Percentiles rank a stretch among this genome's conserved stretches.
Evolutionary conservation across 2,113 vertebrate genomes (phyloP).

Genomic region (Ctenomys sociabilis): DNA sequence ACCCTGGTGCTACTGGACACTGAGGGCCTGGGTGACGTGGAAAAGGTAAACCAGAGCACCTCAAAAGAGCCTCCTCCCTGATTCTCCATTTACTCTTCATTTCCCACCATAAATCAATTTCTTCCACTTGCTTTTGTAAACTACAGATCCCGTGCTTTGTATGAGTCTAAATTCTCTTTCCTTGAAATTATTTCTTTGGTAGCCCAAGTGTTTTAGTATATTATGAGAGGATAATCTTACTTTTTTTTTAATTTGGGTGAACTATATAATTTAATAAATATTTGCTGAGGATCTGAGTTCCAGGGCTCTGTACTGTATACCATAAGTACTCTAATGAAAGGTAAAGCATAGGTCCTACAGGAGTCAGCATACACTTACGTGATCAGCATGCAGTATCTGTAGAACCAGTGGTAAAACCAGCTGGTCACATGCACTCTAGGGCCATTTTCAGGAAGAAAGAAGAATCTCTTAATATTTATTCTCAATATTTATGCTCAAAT

Average conservation of each 20-base stretch:
- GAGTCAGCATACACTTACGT: background rate
- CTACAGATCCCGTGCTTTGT: no score
- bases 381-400: background rate
- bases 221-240: background rate
- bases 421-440: background rate
- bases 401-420: background rate
- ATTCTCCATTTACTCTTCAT: background rate
- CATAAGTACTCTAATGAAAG: background rate
- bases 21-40: conserved; percentile 81
- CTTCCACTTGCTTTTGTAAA: no score
- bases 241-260: background rate
- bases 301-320: background rate
- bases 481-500: background rate
- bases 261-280: background rate
- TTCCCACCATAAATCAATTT: no score
- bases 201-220: background rate
- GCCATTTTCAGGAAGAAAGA: background rate
- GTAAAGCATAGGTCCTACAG: background rate
- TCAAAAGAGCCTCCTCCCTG: background rate
- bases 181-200: background rate
- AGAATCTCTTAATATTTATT: background rate
- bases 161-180: no score
- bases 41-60: conserved; percentile 73
- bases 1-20: conserved; percentile 83
- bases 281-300: background rate